Evolutionary conservation across 2,797 vertebrate species (phyloP).

Genomic region (Danio aesculapii): DNA sequence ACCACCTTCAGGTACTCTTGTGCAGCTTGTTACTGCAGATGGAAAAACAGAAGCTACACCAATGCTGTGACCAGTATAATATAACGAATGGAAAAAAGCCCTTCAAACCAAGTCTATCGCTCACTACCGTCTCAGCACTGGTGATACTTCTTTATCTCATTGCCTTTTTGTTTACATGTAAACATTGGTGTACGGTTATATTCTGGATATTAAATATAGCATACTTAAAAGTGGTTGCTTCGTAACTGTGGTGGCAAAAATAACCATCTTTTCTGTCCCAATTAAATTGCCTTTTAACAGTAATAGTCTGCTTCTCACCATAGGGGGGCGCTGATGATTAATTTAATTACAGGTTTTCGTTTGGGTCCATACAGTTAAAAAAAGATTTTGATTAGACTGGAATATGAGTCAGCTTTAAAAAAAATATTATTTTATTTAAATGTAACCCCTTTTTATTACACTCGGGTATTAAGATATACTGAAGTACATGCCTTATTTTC

Average conservation of each 20-base stretch:
- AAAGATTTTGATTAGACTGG: not conserved
- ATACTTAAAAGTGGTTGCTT: not conserved
- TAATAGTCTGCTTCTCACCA: constrained; percentile 11
- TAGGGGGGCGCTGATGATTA: constrained; percentile 25
- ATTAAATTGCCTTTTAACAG: not conserved
- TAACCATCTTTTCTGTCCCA: not conserved
- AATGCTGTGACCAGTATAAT: constrained; percentile 43
- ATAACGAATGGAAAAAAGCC: constrained; percentile 41
- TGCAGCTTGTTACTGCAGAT: constrained; percentile 80
- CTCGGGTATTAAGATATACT: not conserved
- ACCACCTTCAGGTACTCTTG: constrained; percentile 82
- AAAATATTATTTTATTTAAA: not conserved
- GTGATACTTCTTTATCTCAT: not conserved
- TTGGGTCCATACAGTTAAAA: not conserved
- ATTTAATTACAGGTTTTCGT: constrained; percentile 14
- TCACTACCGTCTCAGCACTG: not conserved
- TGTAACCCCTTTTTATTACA: not conserved
- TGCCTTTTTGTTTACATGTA: not conserved
- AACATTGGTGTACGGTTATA: not conserved
- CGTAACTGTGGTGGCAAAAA: not conserved
- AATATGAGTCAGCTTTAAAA: constrained; percentile 13
- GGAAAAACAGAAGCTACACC: constrained; percentile 81
- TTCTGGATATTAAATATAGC: not conserved
- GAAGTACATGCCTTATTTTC: not conserved
- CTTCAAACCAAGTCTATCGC: constrained; percentile 8